Percentiles rank a stretch among this genome's conserved stretches.
Conservation (phyloP, 1,140 invertebrate species). For the Tetraneura akinire region DNA sequence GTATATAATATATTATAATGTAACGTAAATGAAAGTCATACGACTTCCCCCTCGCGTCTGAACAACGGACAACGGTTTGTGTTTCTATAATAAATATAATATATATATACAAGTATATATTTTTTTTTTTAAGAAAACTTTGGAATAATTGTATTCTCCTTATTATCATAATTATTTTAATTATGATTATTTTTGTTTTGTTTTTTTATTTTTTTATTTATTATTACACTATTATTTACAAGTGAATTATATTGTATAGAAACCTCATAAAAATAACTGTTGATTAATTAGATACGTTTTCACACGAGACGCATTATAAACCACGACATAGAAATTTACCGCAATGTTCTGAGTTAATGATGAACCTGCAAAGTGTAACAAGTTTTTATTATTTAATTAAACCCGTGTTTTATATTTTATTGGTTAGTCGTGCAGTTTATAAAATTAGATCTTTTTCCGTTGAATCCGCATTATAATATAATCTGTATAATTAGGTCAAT, state of each 20-base stretch:
- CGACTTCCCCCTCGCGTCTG: neutral
- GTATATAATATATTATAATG: neutral
- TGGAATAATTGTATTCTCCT: slow-evolving; percentile 22
- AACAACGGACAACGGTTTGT: neutral
- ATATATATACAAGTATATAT: too few species aligned
- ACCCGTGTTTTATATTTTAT: slow-evolving; percentile 4
- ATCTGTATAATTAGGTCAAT: slow-evolving; percentile 1
- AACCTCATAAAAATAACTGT: slow-evolving; percentile 13
- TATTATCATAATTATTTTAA: slow-evolving; percentile 24
- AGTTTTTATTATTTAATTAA: neutral
- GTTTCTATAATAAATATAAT: too few species aligned
- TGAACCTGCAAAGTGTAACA: neutral
- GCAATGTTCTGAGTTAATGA: slow-evolving; percentile 22
- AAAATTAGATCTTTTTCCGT: neutral
- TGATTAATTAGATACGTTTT: slow-evolving; percentile 16
- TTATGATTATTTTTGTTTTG: neutral
- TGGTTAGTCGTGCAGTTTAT: neutral
- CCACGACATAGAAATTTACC: neutral
- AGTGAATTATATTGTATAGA: slow-evolving; percentile 20
- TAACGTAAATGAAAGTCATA: slow-evolving; percentile 11
- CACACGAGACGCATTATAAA: slow-evolving; percentile 22
- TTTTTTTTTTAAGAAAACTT: slow-evolving; percentile 21
- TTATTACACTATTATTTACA: neutral
- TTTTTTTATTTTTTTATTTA: too few species aligned
- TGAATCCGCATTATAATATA: neutral